A percentile compares a stretch with the other conserved stretches of the same genome.
Evolutionary conservation across 2,888 invertebrate genomes (phyloP).

Genomic region (Dyspetes luteomarginatus): DNA sequence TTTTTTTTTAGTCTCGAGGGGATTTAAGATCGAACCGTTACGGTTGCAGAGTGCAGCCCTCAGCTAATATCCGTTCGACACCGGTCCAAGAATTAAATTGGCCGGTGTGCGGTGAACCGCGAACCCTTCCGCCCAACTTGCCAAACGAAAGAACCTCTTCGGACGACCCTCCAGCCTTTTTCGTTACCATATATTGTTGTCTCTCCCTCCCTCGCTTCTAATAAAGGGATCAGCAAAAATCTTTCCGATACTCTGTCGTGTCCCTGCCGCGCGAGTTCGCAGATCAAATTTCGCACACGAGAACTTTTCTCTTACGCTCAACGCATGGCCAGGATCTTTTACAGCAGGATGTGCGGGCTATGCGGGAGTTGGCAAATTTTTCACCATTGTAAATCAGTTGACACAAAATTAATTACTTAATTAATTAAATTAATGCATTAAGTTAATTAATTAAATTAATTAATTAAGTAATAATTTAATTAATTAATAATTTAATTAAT

Average conservation of each 20-base stretch:
- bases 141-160: slow-evolving; percentile 29
- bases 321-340: slow-evolving; percentile 45
- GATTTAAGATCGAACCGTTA: slow-evolving; percentile 26
- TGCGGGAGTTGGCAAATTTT: slow-evolving; percentile 53
- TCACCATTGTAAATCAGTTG: background rate
- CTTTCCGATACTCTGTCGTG: slow-evolving; percentile 49
- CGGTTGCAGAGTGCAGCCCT: slow-evolving; percentile 24
- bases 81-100: slow-evolving; percentile 44
- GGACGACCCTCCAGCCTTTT: background rate
- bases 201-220: slow-evolving; percentile 28
- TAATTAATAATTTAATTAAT: too few species aligned
- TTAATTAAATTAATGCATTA: too few species aligned
- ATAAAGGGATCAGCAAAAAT: slow-evolving; percentile 55
- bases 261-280: slow-evolving; percentile 26
- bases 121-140: slow-evolving; percentile 58
- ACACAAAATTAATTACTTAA: background rate
- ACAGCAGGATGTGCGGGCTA: slow-evolving; percentile 60
- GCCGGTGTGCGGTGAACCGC: slow-evolving; percentile 61
- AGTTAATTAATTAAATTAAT: background rate
- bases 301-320: slow-evolving; percentile 57
- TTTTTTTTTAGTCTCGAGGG: slow-evolving; percentile 23
- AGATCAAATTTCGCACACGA: slow-evolving; percentile 48
- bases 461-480: too few species aligned
- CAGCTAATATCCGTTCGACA: slow-evolving; percentile 42
- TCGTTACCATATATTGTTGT: background rate